A percentile compares a stretch with the other conserved stretches of the same genome.
These are phyloP conservation scores for Tonatia bakeri DNA, from an alignment of 2,113 vertebrate genomes.

Conservation along the genomic window DNA sequence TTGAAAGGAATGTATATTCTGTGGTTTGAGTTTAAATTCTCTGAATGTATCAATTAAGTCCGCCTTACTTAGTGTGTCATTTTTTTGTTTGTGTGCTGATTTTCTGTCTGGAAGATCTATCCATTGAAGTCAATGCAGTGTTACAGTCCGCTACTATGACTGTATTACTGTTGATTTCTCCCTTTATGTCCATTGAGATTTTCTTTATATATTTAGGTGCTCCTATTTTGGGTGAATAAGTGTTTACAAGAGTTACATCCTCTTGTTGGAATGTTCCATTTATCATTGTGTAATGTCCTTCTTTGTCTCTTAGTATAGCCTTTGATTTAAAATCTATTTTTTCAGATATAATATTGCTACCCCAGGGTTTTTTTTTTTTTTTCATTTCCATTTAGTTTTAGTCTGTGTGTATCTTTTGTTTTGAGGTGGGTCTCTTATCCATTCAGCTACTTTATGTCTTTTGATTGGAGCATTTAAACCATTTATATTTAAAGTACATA, in stretches of 20 bases:
- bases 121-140: background rate
- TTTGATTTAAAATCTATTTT: too few species aligned
- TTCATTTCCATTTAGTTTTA: background rate
- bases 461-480: background rate
- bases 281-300: too few species aligned
- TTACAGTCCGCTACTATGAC: background rate
- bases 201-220: too few species aligned
- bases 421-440: background rate
- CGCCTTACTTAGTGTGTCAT: background rate
- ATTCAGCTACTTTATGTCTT: background rate
- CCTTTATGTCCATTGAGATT: too few species aligned
- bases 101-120: background rate
- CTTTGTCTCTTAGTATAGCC: too few species aligned
- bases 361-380: background rate
- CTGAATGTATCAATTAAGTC: background rate
- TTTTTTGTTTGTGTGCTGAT: background rate
- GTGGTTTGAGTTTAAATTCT: background rate
- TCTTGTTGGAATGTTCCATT: too few species aligned
- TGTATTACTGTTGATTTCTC: background rate
- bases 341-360: too few species aligned
- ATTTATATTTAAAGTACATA: background rate
- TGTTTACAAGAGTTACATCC: background rate
- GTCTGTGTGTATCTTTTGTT: background rate
- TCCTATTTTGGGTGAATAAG: background rate
- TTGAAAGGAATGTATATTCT: background rate